Evolutionary conservation across 2,888 invertebrate species (phyloP).

Genomic region (Caenorhabditis angaria): DNA sequence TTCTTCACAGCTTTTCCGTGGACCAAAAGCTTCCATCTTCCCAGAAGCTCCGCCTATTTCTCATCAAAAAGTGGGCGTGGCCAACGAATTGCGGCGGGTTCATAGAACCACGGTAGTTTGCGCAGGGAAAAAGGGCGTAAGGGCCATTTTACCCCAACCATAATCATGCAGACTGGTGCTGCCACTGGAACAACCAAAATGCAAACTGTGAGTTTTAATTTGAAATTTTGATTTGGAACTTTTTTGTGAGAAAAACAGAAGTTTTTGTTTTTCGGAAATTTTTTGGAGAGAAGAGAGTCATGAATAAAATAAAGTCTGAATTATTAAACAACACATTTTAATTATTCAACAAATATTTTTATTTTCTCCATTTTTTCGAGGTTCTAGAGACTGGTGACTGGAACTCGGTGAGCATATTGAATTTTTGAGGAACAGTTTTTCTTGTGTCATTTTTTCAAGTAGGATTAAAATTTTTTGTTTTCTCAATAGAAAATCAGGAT

Average conservation of each 20-base stretch:
- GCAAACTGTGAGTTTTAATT: not conserved
- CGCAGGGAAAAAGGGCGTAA: not conserved
- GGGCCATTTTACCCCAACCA: not conserved
- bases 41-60: not conserved
- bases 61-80: not conserved
- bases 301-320: too few relatives aligned
- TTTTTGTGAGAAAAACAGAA: too few relatives aligned
- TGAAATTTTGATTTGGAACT: not conserved
- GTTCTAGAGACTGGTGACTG: too few relatives aligned
- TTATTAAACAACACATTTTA: not conserved
- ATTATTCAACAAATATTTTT: conserved; percentile 2
- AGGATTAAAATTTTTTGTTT: too few relatives aligned
- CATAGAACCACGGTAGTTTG: not conserved
- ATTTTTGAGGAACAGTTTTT: too few relatives aligned
- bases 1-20: not conserved
- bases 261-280: not conserved
- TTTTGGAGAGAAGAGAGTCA: not conserved
- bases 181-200: not conserved
- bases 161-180: conserved; percentile 4
- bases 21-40: conserved; percentile 10
- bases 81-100: not conserved
- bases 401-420: too few relatives aligned
- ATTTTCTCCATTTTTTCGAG: not conserved
- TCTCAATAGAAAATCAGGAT: too few relatives aligned
- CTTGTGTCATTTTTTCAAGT: too few relatives aligned